Evolutionary conservation across 53 echinoderm and acorn worm genomes (phyloP).

Genomic region (Actinopyga echinites): DNA sequence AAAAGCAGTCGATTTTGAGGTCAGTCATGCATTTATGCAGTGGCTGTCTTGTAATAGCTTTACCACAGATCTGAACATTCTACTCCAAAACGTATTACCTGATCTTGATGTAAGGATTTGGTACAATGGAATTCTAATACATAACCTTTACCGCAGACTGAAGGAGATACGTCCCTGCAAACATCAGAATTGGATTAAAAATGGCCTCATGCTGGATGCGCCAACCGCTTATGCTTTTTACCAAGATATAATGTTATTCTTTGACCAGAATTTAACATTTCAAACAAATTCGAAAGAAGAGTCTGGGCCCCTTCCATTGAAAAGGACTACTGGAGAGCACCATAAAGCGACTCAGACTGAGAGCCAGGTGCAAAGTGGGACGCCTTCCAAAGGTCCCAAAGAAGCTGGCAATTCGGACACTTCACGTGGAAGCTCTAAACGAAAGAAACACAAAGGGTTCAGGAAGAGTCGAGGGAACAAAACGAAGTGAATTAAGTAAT

Average conservation of each 20-base stretch:
- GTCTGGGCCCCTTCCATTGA: too few species aligned
- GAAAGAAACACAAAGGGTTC: too few species aligned
- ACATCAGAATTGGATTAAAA: conserved; percentile 15
- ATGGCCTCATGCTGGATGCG: not conserved
- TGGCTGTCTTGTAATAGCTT: conserved; percentile 65
- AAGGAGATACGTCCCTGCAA: not conserved
- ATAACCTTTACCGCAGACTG: conserved; percentile 61
- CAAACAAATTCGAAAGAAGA: too few species aligned
- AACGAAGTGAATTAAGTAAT: too few species aligned
- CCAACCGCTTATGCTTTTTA: conserved; percentile 8
- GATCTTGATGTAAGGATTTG: conserved; percentile 59
- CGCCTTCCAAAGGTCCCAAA: too few species aligned
- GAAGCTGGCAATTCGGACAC: too few species aligned
- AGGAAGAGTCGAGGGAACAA: too few species aligned
- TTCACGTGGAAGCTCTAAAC: too few species aligned
- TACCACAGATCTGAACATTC: conserved; percentile 53
- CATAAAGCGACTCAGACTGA: too few species aligned
- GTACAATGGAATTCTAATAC: conserved; percentile 75
- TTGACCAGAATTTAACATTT: not conserved
- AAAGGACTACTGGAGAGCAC: too few species aligned
- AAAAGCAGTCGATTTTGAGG: conserved; percentile 46
- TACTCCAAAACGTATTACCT: conserved; percentile 57
- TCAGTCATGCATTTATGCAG: conserved; percentile 72
- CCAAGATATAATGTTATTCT: not conserved
- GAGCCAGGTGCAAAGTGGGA: too few species aligned